Base-by-base conservation (phyloP, 2,797 vertebrate species). In the Enoplosus armatus region DNA sequence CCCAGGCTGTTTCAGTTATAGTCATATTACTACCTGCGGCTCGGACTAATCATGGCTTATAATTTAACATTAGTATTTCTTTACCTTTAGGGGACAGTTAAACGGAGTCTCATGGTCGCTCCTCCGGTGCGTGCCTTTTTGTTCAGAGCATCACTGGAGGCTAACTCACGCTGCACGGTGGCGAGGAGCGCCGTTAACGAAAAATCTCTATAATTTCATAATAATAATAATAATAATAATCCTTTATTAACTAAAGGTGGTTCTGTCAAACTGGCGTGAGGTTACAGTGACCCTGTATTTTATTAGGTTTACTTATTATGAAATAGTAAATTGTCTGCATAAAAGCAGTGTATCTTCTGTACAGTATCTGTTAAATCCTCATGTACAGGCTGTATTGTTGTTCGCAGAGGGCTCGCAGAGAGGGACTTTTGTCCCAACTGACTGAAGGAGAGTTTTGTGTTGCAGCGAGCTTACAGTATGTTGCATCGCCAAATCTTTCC, bases 141-240 rank as follows among this genome's bases (percentile, higher is more conserved):
- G 83, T 90, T 82, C 53, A 67, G 67, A 87, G 89, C 92, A 90
- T 92, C 89, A 88, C 24, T 68, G 58, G 67, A 80, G 75, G 77
- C 73, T 71, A 33, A 50, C 22, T 53, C 63, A 24, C 67, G 69
- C 75, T 48, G 61, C 76, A 22, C 67, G 41, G 68, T 4, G 43
- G 22, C 64, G 41, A 43, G 54, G 33, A 66, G 80, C 75, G 70
- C 55, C 50, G 39, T 60, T 20, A 56, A 29, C 5, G 0, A 15
- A 39, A 78, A 58, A 61, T 4, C 22, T 8, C 16, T 3, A 37
- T 53, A 50, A 58, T 66, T 51, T 35, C 4, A 78, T 41, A 14
- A 37, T n/a, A 22, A 54, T 16, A 8, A 55, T 54, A 24, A 12
- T 43, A 5, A 20, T 39, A 15, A 20, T 20, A 31, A 39, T 47